phyloP scores from a whole-genome alignment of 2,888 invertebrate genomes.

The Euphydryas editha region DNA sequence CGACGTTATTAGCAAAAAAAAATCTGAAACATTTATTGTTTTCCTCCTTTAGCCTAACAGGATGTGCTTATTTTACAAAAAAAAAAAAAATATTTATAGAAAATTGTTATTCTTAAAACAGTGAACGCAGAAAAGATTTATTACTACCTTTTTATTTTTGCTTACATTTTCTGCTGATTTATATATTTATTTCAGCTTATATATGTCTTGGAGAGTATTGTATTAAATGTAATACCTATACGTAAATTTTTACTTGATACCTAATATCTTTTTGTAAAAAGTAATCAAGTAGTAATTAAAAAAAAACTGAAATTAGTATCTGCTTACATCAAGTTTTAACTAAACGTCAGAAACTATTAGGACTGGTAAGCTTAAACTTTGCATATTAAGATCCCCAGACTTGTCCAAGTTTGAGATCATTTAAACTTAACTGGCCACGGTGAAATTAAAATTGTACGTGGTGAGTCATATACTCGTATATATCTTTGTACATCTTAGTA shows the following conservation, averaged over 20 bases:
- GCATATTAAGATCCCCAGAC: conserved; percentile 37
- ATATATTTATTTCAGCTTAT: no score
- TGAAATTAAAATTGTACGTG: conserved; percentile 23
- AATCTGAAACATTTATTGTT: conserved; percentile 6
- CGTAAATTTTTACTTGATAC: no score
- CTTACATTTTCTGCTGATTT: neutral
- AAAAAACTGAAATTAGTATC: conserved; percentile 24
- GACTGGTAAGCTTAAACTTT: conserved; percentile 29
- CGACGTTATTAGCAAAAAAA: neutral
- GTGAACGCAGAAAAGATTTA: neutral
- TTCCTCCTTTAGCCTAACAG: conserved; percentile 12
- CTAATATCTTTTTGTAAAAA: no score
- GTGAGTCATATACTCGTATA: neutral
- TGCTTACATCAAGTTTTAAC: conserved; percentile 30
- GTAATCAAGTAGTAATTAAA: conserved; percentile 19
- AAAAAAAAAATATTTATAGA: neutral
- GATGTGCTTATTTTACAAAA: neutral
- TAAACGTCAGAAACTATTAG: conserved; percentile 35
- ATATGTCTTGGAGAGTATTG: no score
- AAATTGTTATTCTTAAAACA: neutral
- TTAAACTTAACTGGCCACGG: conserved; percentile 22
- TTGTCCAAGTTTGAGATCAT: conserved; percentile 31
- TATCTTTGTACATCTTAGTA: neutral
- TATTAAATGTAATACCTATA: no score
- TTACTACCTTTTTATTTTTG: neutral